A percentile compares a stretch with the other conserved stretches of the same genome.
Evolutionary conservation across 2,888 invertebrate species (phyloP).

Genomic region (Leucoma salicis): DNA sequence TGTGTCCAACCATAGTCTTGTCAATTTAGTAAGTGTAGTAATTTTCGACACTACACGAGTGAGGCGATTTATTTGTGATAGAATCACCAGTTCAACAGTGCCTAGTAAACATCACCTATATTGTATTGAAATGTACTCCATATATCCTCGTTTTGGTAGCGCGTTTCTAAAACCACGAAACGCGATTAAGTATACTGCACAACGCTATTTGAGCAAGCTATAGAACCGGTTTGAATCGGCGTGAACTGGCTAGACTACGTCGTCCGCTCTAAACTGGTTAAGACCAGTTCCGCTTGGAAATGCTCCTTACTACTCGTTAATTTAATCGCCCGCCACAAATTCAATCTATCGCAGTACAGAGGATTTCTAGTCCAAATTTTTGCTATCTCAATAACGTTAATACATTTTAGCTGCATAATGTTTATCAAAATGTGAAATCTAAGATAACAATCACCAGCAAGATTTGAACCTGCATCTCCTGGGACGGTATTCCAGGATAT

Average conservation of each 20-base stretch:
- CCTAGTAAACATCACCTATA: conserved; percentile 42
- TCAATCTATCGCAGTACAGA: conserved; percentile 44
- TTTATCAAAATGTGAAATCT: too few relatives aligned
- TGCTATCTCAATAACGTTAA: conserved; percentile 23
- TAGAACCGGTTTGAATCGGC: conserved; percentile 31
- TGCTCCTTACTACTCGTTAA: conserved; percentile 66
- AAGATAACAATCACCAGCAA: too few relatives aligned
- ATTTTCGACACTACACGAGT: too few relatives aligned
- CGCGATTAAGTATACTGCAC: conserved; percentile 57
- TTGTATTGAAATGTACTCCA: conserved; percentile 32
- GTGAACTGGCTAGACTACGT: conserved; percentile 32
- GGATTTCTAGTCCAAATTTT: conserved; percentile 26
- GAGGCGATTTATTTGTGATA: too few relatives aligned
- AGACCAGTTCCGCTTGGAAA: conserved; percentile 43
- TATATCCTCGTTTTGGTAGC: conserved; percentile 45
- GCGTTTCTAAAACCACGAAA: conserved; percentile 53
- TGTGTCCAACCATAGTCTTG: too few relatives aligned
- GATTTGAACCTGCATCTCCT: too few relatives aligned
- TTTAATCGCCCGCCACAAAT: conserved; percentile 68
- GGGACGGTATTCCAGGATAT: too few relatives aligned
- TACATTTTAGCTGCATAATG: too few relatives aligned
- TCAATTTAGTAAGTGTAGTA: too few relatives aligned
- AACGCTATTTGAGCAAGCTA: conserved; percentile 52
- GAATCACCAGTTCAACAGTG: background rate
- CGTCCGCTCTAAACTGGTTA: conserved; percentile 63